Conservation (phyloP, 2,797 vertebrate genomes). For the Clarias fuscus region DNA sequence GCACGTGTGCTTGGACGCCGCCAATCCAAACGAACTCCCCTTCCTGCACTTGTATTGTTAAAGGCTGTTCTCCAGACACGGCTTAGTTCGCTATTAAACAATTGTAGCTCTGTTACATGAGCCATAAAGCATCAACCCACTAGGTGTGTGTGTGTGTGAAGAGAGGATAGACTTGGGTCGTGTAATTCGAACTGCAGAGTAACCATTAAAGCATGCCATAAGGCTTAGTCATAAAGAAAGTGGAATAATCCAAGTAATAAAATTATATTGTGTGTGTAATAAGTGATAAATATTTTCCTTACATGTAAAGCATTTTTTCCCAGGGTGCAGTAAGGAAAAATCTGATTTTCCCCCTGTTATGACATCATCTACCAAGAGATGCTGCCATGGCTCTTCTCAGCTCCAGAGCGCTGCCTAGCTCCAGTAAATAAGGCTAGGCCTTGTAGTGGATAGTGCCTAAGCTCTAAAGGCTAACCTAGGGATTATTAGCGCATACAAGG, state of each 20-base stretch:
- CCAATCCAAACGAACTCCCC: slow-evolving; percentile 40
- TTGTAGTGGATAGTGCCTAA: too few relatives aligned
- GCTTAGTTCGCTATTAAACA: slow-evolving; percentile 37
- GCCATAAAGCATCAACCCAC: background rate
- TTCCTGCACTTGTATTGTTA: slow-evolving; percentile 8
- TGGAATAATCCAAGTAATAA: background rate
- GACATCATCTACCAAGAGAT: too few relatives aligned
- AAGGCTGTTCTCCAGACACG: background rate
- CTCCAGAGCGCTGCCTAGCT: too few relatives aligned
- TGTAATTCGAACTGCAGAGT: background rate
- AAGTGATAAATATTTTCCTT: background rate
- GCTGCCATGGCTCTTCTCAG: too few relatives aligned
- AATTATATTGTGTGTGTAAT: slow-evolving; percentile 1
- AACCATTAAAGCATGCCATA: background rate
- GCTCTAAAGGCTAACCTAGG: too few relatives aligned
- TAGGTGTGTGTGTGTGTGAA: background rate
- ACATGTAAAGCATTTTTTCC: background rate
- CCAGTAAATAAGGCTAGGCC: too few relatives aligned
- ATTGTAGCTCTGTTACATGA: slow-evolving; percentile 12
- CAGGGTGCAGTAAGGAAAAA: background rate
- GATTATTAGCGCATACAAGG: too few relatives aligned
- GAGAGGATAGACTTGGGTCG: background rate
- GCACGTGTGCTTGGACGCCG: background rate
- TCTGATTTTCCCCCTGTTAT: too few relatives aligned
- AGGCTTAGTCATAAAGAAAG: background rate